Base-by-base conservation (phyloP, 2,113 vertebrate species). In the Lutjanus erythropterus region DNA sequence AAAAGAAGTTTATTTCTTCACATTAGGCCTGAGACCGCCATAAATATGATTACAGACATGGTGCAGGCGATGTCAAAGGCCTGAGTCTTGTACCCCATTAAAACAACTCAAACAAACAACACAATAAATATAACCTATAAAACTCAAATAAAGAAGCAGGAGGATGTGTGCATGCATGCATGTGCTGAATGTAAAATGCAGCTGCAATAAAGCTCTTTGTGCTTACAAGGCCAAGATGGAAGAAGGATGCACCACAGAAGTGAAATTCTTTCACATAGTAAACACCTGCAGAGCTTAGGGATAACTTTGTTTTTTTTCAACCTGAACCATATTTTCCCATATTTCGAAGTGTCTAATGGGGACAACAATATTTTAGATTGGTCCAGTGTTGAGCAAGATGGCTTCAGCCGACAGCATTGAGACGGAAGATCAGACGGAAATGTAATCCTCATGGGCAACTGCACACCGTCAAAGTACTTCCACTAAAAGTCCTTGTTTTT, bases 41-140 rank as follows among this genome's bases (percentile, higher is more conserved):
- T 80, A 86, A 80, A 88, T 70, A 71, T 44, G 44, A 60, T 50
- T 29, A 56, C 56, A 82, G 59, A 75, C 37, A 69, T 27, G 44
- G 59, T 19, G 23, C 21, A 37, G 44, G 39, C 77, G 61, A 74
- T 35, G 68, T 74, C 56, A 78, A 64, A 67, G 56, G 55, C 64
- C 42, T 53, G 56, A 69, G 56, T 49, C 42, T n/a, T 56, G 64
- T 71, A 60, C 19, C 74, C 35, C 46, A 81, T 67, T 77, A 76
- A 86, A 87, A 68, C 60, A 75, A 49, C 65, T 81, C 71, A 82
- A 62, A 81, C 55, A 86, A 83, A 86, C 58, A 84, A 81, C 58
- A 76, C 52, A 35, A 80, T 86, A 86, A 89, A 86, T 75, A 76
- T 33, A 52, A 78, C 3, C 70, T 55, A 72, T 75, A 80, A 87